Evolutionary conservation across 2,113 vertebrate species (phyloP), one percentile per base, ranked within the genome.

Genomic region (Glaucidium brasilianum): DNA sequence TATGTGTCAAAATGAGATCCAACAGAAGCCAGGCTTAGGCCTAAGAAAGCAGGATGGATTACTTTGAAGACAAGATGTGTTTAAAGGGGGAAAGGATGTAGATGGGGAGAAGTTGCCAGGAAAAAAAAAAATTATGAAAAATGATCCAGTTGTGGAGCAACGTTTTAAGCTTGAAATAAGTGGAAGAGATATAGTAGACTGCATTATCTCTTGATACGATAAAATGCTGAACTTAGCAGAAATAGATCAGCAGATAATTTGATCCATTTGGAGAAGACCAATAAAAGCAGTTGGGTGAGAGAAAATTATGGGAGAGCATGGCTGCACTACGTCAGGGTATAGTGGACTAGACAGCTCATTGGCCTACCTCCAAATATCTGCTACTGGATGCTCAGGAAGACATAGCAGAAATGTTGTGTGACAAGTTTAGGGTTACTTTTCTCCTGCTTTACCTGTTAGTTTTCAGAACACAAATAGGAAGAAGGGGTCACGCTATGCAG

Each of bases 191-290:
- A 50, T 7, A 47, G 77, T 17, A 72, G 62, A 15, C 26, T 62
- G 55, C 62, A 41, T 67, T 85, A 56, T 80, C 52, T 92, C 77
- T 30, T 34, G 25, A 47, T 90, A 62, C 27, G 56, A 41, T 39
- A 73, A 87, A 90, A 39, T 16, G 71, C 88, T 96, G 93, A 93
- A 85, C 35, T 82, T 68, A 5, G 58, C 74, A 89, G 69, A 93
- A 94, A 82, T 53, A 83, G 30, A 72, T 78, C 29, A 73, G 77
- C 35, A 94, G 91, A 92, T 80, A 55, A 92, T 92, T 90, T 66
- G 58, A 29, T 90, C 74, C 27, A 49, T 90, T 91, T 85, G 74
- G 58, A 84, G 49, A 52, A 92, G 74, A 90, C 63, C 34, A 85
- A 49, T 35, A 85, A 45, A 64, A 94, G 62, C 20, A 18, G 15